Base-by-base conservation (phyloP, 2,113 vertebrate species). In the Oryctolagus cuniculus region DNA sequence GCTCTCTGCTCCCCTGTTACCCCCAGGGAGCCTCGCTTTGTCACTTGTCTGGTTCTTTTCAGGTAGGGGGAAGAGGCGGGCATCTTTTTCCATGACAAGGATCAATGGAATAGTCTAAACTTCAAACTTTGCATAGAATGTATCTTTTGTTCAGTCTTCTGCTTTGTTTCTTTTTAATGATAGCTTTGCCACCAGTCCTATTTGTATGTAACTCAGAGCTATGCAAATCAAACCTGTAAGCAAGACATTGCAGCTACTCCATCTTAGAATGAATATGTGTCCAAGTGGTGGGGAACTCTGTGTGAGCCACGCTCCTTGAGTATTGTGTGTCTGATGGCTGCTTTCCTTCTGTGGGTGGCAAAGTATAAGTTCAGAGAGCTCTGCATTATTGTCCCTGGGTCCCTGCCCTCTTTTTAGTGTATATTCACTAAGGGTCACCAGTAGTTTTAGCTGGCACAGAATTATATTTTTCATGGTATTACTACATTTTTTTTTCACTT, bases 151-250 rank as follows among this genome's bases (percentile, higher is more conserved):
- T 97, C 83, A 36, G 79, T 88, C 87, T 93, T 94, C 95, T 92
- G 75, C 90, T 95, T 95, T 98, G 94, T 97, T 97, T 98, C 88
- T 95, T 81, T 96, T 96, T 97, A 98, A 97, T 96, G 89, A 97
- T 49, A 97, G 89, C 92, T 97, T 97, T 97, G 96, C 79, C 75
- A 58, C 16, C 53, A 95, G 94, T 94, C 38, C 70, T 69, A 87
- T 96, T 97, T 55, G 27, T 83, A 83, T 61, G 67, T 38, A 97
- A 80, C 89, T 97, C 80, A 92, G 96, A 97, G 77, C 93, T 97
- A 97, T 97, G 94, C 82, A 97, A 96, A 98, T 97, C 93, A 92
- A 89, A 95, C 78, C 86, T 58, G 88, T 77, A 94, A 96, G 92
- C 89, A 95, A 97, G 90, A 96, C 67, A 74, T 79, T 87, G 77